phyloP scores from a whole-genome alignment of 2,888 invertebrate species.

The Philereme transversata region DNA sequence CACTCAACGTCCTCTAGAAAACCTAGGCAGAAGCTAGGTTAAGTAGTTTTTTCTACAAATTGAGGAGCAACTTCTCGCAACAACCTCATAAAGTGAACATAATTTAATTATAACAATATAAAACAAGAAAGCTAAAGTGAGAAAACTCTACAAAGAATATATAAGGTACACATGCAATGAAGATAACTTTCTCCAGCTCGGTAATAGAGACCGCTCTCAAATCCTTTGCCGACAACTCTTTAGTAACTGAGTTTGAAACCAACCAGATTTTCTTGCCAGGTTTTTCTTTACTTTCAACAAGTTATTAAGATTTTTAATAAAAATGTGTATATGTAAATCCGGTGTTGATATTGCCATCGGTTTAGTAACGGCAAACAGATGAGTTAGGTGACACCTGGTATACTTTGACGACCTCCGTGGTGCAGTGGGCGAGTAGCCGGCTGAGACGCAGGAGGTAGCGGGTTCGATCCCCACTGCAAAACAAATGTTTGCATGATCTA shows the following conservation, averaged over 20 bases:
- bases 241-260: constrained; percentile 64
- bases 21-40: no score
- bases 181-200: constrained; percentile 57
- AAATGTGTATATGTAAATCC: no score
- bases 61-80: neutral
- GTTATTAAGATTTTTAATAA: constrained; percentile 58
- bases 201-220: constrained; percentile 69
- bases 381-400: no score
- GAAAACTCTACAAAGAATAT: constrained; percentile 45
- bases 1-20: no score
- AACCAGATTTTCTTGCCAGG: constrained; percentile 51
- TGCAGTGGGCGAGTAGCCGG: no score
- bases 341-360: no score
- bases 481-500: no score
- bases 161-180: constrained; percentile 58
- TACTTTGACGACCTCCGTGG: no score
- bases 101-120: constrained; percentile 30
- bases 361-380: no score
- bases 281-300: constrained; percentile 56
- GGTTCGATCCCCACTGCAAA: no score
- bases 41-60: no score
- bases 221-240: constrained; percentile 66
- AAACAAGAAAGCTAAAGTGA: constrained; percentile 33
- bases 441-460: no score
- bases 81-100: constrained; percentile 24